These are phyloP conservation scores for Barbus barbus DNA, from an alignment of 2,113 vertebrate species.

Conservation along the genomic window DNA sequence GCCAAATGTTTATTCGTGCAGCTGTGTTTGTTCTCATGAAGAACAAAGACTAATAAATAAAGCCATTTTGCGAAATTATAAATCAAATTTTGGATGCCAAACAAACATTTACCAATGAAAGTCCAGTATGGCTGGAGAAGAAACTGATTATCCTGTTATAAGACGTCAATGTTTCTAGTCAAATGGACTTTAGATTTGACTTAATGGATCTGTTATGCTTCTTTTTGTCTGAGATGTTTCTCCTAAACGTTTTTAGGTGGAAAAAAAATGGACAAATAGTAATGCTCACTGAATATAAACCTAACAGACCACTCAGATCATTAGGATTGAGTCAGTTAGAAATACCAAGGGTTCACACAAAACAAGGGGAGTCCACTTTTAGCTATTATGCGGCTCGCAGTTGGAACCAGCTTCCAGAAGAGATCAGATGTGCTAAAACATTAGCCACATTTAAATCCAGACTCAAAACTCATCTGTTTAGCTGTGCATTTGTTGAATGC, in stretches of 20 bases:
- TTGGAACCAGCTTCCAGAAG: no score
- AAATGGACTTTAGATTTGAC: background rate
- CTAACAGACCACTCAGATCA: no score
- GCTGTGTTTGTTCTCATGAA: slow-evolving; percentile 17
- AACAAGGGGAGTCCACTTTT: no score
- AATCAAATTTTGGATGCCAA: background rate
- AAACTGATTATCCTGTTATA: background rate
- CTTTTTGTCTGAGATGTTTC: background rate
- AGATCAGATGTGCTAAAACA: no score
- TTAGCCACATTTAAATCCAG: no score
- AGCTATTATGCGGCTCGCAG: no score
- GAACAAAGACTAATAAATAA: background rate
- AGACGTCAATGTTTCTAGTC: background rate
- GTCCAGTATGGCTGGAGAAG: background rate
- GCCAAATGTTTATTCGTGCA: background rate
- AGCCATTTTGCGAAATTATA: background rate
- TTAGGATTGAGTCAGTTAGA: no score
- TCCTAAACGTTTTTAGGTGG: background rate
- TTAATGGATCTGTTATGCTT: background rate
- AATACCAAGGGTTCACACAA: no score
- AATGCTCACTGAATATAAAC: no score
- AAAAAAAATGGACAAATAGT: no score
- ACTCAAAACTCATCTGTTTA: no score
- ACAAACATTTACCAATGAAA: background rate
- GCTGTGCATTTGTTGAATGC: no score